Conservation (phyloP, 2,888 invertebrate genomes). For the Drosophila robusta region DNA sequence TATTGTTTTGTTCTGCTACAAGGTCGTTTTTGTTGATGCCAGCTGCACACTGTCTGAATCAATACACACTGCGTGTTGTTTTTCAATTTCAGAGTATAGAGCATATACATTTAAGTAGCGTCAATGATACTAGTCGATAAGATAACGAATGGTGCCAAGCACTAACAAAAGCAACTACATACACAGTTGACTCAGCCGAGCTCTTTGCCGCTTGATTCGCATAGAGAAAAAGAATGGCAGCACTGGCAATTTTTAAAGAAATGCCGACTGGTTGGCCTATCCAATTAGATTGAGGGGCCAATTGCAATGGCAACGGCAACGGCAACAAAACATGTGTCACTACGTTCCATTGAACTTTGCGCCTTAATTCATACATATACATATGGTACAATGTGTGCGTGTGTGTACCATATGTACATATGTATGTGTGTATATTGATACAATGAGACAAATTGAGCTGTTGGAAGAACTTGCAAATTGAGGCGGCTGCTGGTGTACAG, state of each 20-base stretch:
- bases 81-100: background rate
- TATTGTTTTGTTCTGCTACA: constrained; percentile 38
- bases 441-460: constrained; percentile 54
- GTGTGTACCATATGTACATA: background rate
- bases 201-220: constrained; percentile 17
- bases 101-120: background rate
- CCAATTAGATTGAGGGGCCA: constrained; percentile 58
- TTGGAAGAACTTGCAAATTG: constrained; percentile 55
- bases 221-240: background rate
- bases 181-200: constrained; percentile 48
- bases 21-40: constrained; percentile 49
- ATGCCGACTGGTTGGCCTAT: constrained; percentile 26
- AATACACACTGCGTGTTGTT: constrained; percentile 13
- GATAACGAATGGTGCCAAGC: constrained; percentile 44
- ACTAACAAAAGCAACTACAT: background rate
- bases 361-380: constrained; percentile 9
- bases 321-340: constrained; percentile 62
- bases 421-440: constrained; percentile 4
- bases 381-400: constrained; percentile 1
- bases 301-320: constrained; percentile 39
- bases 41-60: constrained; percentile 24
- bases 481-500: constrained; percentile 12
- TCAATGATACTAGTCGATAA: constrained; percentile 43
- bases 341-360: constrained; percentile 74
- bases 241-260: constrained; percentile 38